phyloP scores from a whole-genome alignment of 1,140 invertebrate genomes.

The Euwallacea fornicatus region DNA sequence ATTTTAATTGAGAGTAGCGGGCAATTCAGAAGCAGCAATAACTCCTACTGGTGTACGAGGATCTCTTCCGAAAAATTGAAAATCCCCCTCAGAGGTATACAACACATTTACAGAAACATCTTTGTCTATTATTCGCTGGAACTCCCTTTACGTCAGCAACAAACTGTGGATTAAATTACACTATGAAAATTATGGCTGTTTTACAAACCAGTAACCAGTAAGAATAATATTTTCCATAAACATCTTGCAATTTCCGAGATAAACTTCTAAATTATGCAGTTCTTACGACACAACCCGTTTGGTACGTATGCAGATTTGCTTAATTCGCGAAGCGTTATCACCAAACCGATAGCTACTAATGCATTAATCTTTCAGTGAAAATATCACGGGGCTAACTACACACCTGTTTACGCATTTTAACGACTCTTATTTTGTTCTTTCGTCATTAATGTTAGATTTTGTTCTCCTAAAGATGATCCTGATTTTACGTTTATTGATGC shows the following conservation, averaged over 20 bases:
- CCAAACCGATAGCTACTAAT: slow-evolving; percentile 13
- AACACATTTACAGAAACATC: no score
- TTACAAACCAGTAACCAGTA: no score
- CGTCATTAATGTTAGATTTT: neutral
- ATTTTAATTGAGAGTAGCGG: no score
- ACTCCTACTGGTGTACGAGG: no score
- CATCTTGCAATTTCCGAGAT: neutral
- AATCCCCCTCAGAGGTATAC: no score
- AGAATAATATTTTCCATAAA: no score
- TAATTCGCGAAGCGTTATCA: slow-evolving; percentile 13
- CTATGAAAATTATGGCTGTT: no score
- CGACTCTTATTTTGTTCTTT: neutral
- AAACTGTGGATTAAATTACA: neutral
- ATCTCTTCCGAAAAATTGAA: no score
- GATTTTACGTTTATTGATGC: no score
- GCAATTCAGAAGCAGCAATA: no score
- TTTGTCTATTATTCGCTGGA: no score
- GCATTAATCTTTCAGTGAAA: slow-evolving; percentile 17
- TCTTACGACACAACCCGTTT: neutral
- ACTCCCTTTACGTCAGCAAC: no score
- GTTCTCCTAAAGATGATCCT: neutral
- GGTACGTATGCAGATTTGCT: slow-evolving; percentile 1
- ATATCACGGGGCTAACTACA: neutral
- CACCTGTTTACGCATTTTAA: slow-evolving; percentile 2
- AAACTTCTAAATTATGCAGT: slow-evolving; percentile 6